Evolutionary conservation across 2,888 invertebrate species (phyloP), one percentile per base, ranked within the genome.

Genomic region (Acanthosepion esculentum): DNA sequence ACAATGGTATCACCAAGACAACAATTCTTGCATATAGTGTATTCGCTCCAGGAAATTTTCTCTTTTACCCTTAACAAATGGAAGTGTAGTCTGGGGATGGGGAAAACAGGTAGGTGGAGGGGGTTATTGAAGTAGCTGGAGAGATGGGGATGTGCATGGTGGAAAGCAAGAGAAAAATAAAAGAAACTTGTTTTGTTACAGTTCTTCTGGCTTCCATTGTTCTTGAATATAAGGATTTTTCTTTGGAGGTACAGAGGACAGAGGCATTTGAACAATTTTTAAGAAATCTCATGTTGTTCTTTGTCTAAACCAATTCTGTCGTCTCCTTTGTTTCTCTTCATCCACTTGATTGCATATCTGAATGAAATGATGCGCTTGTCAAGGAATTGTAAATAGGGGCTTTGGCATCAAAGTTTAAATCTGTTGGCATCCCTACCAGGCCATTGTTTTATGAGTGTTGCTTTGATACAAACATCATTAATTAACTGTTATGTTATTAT

Each of bases 1-100:
- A 78, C 78, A 78, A 78, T n/a, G n/a, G n/a, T 33, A 78, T 78
- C n/a, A 33, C 78, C 78, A 78, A n/a, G 78, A 78, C 78, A 78
- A 78, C 78, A 78, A 78, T 78, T 78, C 78, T 78, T 78, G n/a
- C 18, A 78, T 78, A 78, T 33, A 78, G n/a, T 33, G n/a, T n/a
- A 78, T 78, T 78, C 78, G 78, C 78, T 78, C 78, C 78, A 78
- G 78, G 78, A 78, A 78, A 78, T 78, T 33, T 78, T 78, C 78
- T n/a, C n/a, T 78, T 78, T 78, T 78, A 78, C 78, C 78, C 33
- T 78, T 78, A n/a, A 33, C 78, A 78, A 78, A 78, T 78, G 78
- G n/a, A 78, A 78, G n/a, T 33, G 78, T 78, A 33, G n/a, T 78
- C 78, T 78, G 78, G 78, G n/a, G 5, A 0, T 12, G 3, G 12